Conservation (phyloP, 1,140 invertebrate species). For the Drosophila yakuba region DNA sequence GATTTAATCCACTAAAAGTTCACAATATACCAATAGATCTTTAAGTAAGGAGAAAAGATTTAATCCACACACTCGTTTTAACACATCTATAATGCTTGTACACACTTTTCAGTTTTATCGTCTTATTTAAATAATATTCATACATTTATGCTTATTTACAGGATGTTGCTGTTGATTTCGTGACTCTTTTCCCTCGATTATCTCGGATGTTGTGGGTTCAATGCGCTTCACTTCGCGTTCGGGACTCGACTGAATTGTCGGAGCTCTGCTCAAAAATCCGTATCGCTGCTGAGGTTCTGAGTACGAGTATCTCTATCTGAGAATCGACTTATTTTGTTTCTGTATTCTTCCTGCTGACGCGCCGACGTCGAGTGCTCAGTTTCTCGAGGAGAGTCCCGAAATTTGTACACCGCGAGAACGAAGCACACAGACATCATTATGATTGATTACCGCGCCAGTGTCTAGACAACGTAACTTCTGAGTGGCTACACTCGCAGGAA, state of each 20-base stretch:
- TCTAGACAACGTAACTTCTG: slow-evolving; percentile 8
- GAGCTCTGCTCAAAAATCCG: slow-evolving; percentile 48
- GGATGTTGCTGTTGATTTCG: slow-evolving; percentile 35
- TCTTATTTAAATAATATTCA: not conserved
- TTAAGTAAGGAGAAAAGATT: no score
- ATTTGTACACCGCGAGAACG: slow-evolving; percentile 41
- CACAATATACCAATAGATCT: no score
- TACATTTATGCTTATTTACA: slow-evolving; percentile 13
- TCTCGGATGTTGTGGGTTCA: slow-evolving; percentile 28
- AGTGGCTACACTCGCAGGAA: slow-evolving; percentile 2
- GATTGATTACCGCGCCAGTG: slow-evolving; percentile 10
- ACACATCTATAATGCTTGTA: not conserved
- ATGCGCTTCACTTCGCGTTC: slow-evolving; percentile 61
- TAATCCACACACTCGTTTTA: no score
- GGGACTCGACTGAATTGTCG: slow-evolving; percentile 57
- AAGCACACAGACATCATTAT: slow-evolving; percentile 5
- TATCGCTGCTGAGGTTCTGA: slow-evolving; percentile 20
- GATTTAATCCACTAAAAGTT: no score
- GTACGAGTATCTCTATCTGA: slow-evolving; percentile 12
- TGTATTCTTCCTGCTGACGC: slow-evolving; percentile 17
- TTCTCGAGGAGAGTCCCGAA: slow-evolving; percentile 44
- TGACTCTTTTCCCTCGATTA: slow-evolving; percentile 15
- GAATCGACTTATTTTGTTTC: slow-evolving; percentile 2
- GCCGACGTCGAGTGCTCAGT: slow-evolving; percentile 53
- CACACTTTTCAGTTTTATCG: not conserved